These are phyloP conservation scores for Danionella cerebrum DNA, from an alignment of 2,113 vertebrate genomes.

Conservation along the genomic window DNA sequence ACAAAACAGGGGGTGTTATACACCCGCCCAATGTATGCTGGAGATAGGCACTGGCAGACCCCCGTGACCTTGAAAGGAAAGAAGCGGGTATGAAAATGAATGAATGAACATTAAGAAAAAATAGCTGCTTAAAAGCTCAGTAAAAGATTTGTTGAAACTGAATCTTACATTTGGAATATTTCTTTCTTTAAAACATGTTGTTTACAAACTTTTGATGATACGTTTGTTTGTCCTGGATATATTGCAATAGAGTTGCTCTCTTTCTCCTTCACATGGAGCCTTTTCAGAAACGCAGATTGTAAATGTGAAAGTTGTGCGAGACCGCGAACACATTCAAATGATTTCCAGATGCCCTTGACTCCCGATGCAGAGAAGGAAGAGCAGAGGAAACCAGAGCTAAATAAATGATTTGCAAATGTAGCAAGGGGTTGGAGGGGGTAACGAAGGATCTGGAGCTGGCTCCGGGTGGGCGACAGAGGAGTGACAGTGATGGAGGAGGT, in stretches of 20 bases:
- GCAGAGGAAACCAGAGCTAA: constrained; percentile 48
- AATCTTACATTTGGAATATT: no score
- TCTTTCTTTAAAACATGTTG: no score
- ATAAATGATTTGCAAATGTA: constrained; percentile 68
- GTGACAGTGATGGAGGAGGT: constrained; percentile 60
- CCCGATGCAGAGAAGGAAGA: constrained; percentile 52
- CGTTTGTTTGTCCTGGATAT: no score
- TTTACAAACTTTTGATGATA: no score
- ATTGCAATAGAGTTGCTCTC: constrained; percentile 29
- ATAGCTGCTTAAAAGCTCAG: no score
- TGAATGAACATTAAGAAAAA: no score
- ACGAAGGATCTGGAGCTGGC: constrained; percentile 30
- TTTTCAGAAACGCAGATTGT: constrained; percentile 52
- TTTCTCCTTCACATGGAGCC: background rate
- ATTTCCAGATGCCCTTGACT: constrained; percentile 57
- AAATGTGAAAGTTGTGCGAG: constrained; percentile 56
- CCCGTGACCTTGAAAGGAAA: no score
- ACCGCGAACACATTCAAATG: constrained; percentile 58
- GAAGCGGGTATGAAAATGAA: no score
- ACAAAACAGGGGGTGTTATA: no score
- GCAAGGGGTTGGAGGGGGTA: constrained; percentile 37
- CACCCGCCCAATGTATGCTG: no score
- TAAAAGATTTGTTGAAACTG: no score
- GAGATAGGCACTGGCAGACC: no score
- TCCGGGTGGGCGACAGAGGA: constrained; percentile 17